Evolutionary conservation across 1,140 invertebrate genomes (phyloP).

Genomic region (Drosophila orosa): DNA sequence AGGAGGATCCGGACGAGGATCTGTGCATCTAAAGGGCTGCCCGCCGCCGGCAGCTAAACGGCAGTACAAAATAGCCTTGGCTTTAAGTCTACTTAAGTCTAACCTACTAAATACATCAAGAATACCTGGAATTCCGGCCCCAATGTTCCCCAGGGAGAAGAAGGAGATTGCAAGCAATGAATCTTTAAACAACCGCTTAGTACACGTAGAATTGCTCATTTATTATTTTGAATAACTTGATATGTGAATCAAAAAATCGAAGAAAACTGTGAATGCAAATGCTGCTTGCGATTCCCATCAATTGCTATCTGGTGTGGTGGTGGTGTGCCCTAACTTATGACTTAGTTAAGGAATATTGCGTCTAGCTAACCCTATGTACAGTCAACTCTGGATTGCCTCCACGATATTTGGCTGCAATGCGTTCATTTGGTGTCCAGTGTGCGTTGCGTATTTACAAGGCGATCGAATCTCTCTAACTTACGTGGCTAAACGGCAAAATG

Average conservation of each 20-base stretch:
- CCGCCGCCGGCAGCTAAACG: constrained; percentile 46
- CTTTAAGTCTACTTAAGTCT: constrained; percentile 74
- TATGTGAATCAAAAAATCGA: constrained; percentile 50
- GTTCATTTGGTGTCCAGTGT: constrained; percentile 37
- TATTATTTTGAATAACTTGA: constrained; percentile 54
- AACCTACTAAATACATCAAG: constrained; percentile 40
- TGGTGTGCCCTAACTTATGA: constrained; percentile 37
- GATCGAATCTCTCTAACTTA: constrained; percentile 24
- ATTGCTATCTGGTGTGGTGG: constrained; percentile 38
- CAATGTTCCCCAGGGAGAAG: constrained; percentile 8
- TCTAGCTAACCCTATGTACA: constrained; percentile 49
- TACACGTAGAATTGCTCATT: constrained; percentile 54
- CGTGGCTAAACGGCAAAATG: constrained; percentile 35
- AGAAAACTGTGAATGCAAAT: constrained; percentile 38
- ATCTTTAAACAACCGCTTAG: constrained; percentile 30
- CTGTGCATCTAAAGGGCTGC: constrained; percentile 58
- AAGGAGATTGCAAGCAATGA: constrained; percentile 12
- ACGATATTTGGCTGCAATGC: constrained; percentile 33
- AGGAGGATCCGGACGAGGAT: constrained; percentile 86
- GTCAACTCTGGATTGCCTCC: constrained; percentile 13
- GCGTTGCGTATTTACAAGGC: constrained; percentile 53
- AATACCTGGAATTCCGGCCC: constrained; percentile 43
- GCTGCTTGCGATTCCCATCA: constrained; percentile 9
- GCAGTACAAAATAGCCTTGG: constrained; percentile 79
- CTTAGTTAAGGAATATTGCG: constrained; percentile 45